Conservation (phyloP, 2,888 invertebrate species). For the Poecilus cupreus region DNA sequence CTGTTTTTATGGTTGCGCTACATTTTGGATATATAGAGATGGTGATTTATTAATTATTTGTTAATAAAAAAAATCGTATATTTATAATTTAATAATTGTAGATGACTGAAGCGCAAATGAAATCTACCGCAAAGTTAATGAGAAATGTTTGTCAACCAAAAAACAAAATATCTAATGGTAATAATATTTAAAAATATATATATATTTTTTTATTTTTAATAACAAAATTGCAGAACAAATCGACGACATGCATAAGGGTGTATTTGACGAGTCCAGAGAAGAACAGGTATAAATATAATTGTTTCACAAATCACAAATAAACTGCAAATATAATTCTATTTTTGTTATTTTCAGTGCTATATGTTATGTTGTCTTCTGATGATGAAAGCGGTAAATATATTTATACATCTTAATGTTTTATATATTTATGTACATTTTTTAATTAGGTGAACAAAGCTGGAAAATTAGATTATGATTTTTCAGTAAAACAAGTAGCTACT, state of each 20-base stretch:
- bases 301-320: no score
- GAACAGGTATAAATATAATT: constrained; percentile 57
- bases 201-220: constrained; percentile 46
- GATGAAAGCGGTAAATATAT: constrained; percentile 73
- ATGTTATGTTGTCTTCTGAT: constrained; percentile 73
- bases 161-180: constrained; percentile 76
- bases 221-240: constrained; percentile 62
- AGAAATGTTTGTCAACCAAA: constrained; percentile 79
- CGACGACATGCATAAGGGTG: constrained; percentile 63
- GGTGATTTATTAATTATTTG: neutral
- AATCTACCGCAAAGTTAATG: constrained; percentile 76
- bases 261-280: constrained; percentile 62
- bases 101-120: constrained; percentile 75
- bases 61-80: neutral
- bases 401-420: neutral
- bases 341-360: constrained; percentile 71
- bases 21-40: neutral
- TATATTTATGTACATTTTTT: neutral
- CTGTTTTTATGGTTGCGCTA: neutral
- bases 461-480: constrained; percentile 72
- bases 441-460: constrained; percentile 75
- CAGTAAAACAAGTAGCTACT: constrained; percentile 73
- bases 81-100: constrained; percentile 49
- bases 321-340: no score
- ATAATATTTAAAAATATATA: constrained; percentile 60